phyloP scores from a whole-genome alignment of 2,113 vertebrate genomes.

The Anoura caudifer region DNA sequence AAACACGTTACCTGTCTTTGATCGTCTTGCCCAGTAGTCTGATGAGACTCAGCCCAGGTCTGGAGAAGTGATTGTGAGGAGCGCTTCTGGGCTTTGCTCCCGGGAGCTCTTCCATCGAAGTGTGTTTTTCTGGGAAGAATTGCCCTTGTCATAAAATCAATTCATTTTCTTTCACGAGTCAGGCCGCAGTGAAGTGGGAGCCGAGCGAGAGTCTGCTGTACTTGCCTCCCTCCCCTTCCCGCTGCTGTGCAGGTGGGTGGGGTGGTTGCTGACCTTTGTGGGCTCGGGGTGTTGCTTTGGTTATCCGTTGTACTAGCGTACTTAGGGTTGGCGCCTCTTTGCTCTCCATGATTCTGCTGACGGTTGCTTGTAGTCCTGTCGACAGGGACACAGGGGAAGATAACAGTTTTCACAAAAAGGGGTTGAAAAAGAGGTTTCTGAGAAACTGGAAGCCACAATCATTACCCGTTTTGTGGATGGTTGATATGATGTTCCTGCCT shows the following conservation, averaged over 20 bases:
- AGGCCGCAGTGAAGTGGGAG: neutral
- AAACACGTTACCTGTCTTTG: neutral
- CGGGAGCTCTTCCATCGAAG: neutral
- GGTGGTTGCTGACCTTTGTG: neutral
- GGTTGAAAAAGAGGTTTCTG: neutral
- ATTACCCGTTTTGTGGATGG: neutral
- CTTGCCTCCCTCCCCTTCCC: no score
- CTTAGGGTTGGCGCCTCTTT: neutral
- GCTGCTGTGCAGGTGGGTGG: no score
- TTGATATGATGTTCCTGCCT: accelerated
- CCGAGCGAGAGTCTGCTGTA: neutral
- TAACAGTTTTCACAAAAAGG: no score
- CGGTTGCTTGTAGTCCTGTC: neutral
- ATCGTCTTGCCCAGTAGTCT: neutral
- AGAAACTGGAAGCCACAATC: neutral
- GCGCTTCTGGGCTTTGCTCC: neutral
- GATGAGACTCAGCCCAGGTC: neutral
- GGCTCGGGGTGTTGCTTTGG: accelerated
- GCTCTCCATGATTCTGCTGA: neutral
- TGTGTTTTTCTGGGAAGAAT: neutral
- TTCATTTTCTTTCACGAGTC: slow-evolving; percentile 25
- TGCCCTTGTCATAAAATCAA: slow-evolving; percentile 23
- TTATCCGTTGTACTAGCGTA: neutral
- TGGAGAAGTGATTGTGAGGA: neutral
- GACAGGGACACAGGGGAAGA: neutral